phyloP scores from a whole-genome alignment of 2,113 vertebrate species.

The Vulpes lagopus region DNA sequence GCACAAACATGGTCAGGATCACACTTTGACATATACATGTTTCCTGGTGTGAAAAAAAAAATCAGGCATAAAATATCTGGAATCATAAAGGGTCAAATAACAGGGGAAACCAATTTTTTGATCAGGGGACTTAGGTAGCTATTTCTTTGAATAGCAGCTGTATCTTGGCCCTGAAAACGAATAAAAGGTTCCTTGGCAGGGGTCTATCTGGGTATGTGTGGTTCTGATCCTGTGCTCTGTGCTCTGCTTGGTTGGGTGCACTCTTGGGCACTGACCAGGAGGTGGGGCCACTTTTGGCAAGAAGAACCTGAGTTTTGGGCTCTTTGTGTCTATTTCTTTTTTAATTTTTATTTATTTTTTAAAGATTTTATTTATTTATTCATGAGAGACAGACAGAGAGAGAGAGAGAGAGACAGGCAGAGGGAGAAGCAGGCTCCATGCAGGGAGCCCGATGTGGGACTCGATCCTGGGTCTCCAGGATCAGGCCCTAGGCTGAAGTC shows the following conservation, averaged over 20 bases:
- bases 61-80: not conserved
- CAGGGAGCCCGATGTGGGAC: too few relatives aligned
- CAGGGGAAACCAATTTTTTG: not conserved
- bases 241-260: not conserved
- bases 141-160: not conserved
- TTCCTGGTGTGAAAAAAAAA: constrained; percentile 7
- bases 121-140: not conserved
- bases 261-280: not conserved
- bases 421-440: too few relatives aligned
- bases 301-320: not conserved
- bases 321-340: not conserved
- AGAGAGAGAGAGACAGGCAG: too few relatives aligned
- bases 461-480: too few relatives aligned
- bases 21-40: not conserved
- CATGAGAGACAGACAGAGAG: too few relatives aligned
- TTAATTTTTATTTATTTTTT: too few relatives aligned
- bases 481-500: too few relatives aligned
- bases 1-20: not conserved
- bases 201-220: not conserved
- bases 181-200: not conserved
- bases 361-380: too few relatives aligned
- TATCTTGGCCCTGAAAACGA: not conserved
- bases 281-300: not conserved
- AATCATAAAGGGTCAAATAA: not conserved
- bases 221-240: not conserved